Evolutionary conservation across 2,888 invertebrate species (phyloP).

Genomic region (Andricus quercusramuli): DNA sequence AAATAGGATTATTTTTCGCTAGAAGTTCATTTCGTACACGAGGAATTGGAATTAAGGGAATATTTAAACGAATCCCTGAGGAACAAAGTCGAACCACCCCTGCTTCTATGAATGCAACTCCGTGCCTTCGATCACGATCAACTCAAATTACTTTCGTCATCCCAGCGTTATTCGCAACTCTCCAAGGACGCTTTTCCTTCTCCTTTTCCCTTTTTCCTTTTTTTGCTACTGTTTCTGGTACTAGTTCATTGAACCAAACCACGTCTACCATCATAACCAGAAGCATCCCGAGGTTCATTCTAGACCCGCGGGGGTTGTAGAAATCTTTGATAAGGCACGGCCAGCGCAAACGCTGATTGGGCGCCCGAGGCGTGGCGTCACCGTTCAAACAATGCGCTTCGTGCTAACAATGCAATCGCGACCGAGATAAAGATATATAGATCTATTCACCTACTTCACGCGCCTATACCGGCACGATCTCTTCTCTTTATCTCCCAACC

Average conservation of each 20-base stretch:
- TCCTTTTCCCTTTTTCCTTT: neutral
- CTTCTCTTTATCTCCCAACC: conserved; percentile 12
- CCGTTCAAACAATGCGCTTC: conserved; percentile 73
- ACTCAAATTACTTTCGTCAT: conserved; percentile 36
- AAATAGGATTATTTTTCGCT: conserved; percentile 28
- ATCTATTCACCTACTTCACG: conserved; percentile 42
- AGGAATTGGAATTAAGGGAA: conserved; percentile 15
- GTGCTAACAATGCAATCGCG: conserved; percentile 73
- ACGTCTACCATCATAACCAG: conserved; percentile 10
- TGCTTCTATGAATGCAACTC: conserved; percentile 12
- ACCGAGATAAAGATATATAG: conserved; percentile 67
- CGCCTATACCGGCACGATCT: conserved; percentile 29
- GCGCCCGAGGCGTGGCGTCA: conserved; percentile 70
- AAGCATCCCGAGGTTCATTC: conserved; percentile 54
- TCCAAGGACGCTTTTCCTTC: conserved; percentile 37
- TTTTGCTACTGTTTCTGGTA: conserved; percentile 1
- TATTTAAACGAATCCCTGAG: conserved; percentile 35
- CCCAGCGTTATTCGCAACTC: conserved; percentile 12
- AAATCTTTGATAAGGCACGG: conserved; percentile 71
- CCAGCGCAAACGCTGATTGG: conserved; percentile 71
- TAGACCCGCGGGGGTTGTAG: conserved; percentile 56
- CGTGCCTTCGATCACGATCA: conserved; percentile 33
- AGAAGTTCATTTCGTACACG: neutral
- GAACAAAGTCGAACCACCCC: neutral
- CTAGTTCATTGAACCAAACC: conserved; percentile 23